phyloP scores from a whole-genome alignment of 2,888 invertebrate genomes.

The Temnothorax unifasciatus region DNA sequence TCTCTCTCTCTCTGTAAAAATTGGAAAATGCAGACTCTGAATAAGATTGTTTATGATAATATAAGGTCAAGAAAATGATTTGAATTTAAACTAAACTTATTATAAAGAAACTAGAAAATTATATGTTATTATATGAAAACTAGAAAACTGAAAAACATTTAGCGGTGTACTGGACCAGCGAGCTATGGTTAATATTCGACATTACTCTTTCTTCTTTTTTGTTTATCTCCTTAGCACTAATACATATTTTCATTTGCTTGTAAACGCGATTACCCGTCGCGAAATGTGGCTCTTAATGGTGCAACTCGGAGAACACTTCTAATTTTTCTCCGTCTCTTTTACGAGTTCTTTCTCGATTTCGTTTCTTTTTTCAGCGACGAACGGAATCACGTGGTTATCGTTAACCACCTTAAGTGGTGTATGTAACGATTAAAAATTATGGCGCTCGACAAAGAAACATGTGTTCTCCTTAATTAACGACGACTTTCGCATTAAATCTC shows the following conservation, averaged over 20 bases:
- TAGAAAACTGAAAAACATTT: no score
- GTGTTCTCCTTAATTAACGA: constrained; percentile 7
- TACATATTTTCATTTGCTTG: constrained; percentile 23
- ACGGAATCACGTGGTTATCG: constrained; percentile 4
- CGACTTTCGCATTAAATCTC: not conserved
- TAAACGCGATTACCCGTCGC: constrained; percentile 19
- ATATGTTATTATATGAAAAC: no score
- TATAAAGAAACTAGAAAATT: no score
- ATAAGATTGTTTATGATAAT: no score
- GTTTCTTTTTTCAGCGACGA: constrained; percentile 21
- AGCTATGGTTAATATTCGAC: no score
- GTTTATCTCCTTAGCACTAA: not conserved
- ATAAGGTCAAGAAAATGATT: no score
- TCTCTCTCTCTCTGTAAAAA: no score
- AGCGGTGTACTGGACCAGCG: no score
- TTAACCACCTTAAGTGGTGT: constrained; percentile 1
- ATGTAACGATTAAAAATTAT: constrained; percentile 25
- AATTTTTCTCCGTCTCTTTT: constrained; percentile 13
- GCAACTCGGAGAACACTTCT: not conserved
- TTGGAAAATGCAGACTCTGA: no score
- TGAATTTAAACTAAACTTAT: no score
- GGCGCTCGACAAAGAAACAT: not conserved
- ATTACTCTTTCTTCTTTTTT: not conserved
- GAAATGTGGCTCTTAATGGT: constrained; percentile 23
- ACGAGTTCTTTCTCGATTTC: not conserved